Base-by-base conservation (phyloP, 2,888 invertebrate genomes). In the Andrena bicolor region DNA sequence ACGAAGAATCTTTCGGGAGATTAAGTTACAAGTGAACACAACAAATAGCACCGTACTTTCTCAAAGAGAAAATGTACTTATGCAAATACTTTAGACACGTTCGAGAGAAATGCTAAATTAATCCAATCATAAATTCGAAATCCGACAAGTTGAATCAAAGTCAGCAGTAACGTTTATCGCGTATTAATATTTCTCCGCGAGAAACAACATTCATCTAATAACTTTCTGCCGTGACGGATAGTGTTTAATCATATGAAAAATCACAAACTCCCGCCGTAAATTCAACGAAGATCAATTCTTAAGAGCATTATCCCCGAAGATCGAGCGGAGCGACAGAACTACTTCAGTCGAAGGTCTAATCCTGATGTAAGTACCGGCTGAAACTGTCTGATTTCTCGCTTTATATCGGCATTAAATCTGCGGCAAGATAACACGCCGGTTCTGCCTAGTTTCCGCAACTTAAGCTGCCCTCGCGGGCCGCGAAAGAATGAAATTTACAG, bases 401-500 rank as follows among this genome's bases (percentile, higher is more conserved):
- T 78, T 78, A 81, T 73, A 73, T 64, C 68, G 63, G 58, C 13
- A 7, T 78, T 81, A 79, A 81, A 81, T 82, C 70, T 49, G 49
- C 61, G 58, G 26, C n/a, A 8, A 32, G 80, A 68, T 66, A 82
- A 63, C 48, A 20, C 68, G 30, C 16, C n/a, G 56, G 23, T 7
- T 72, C 48, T 60, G 7, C 32, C 56, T 23, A 77, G 58, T 74
- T 74, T 66, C 28, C 64, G 53, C 51, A 35, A 26, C 20, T 7
- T 16, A 13, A 20, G 58, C 23, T 73, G 26, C 48, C 16, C 56
- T 71, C 58, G 32, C 58, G 7, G 49, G 7, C 32, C 51, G 63
- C 64, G 69, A 66, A 58, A 56, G 35, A 76, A 69, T 56, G 56
- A 73, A 78, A 79, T 79, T 85, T 80, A 73, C 80, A 79, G 74